Conservation (phyloP, 1,140 invertebrate species). For the Halictus rubicundus region DNA sequence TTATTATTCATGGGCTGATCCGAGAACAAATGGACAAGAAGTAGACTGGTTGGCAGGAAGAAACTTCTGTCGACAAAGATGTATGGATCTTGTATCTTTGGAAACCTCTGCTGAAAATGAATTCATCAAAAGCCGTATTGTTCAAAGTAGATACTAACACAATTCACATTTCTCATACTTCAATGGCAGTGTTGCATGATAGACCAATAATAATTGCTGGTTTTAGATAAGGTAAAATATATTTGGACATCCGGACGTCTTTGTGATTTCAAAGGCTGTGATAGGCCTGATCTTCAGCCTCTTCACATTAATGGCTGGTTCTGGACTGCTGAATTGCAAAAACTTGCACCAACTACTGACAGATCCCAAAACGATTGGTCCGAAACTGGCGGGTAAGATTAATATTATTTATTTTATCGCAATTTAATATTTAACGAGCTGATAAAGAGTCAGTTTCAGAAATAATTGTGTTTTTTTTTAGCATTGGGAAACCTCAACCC, state of each 20-base stretch:
- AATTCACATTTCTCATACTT: not conserved
- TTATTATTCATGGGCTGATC: conserved; percentile 92
- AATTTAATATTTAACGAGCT: not conserved
- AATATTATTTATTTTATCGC: not conserved
- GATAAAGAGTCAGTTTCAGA: not conserved
- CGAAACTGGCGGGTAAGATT: conserved; percentile 84
- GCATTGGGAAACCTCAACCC: conserved; percentile 89
- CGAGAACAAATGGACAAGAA: conserved; percentile 85
- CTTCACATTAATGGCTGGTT: conserved; percentile 92
- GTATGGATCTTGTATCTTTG: conserved; percentile 92
- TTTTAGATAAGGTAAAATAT: conserved; percentile 85
- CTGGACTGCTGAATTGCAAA: conserved; percentile 91
- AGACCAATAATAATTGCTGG: conserved; percentile 25
- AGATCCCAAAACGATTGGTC: conserved; percentile 91
- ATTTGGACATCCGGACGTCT: conserved; percentile 93
- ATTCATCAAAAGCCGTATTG: conserved; percentile 89
- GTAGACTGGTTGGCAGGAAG: conserved; percentile 90
- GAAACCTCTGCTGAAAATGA: conserved; percentile 91
- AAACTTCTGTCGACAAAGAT: conserved; percentile 91
- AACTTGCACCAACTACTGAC: conserved; percentile 88
- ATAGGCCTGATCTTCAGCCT: conserved; percentile 88
- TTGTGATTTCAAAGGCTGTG: conserved; percentile 92
- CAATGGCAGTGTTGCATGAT: not conserved
- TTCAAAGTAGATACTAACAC: conserved; percentile 82
- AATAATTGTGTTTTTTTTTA: conserved; percentile 55